Conservation (phyloP, 2,797 vertebrate species). For the Chelidonichthys spinosus region DNA sequence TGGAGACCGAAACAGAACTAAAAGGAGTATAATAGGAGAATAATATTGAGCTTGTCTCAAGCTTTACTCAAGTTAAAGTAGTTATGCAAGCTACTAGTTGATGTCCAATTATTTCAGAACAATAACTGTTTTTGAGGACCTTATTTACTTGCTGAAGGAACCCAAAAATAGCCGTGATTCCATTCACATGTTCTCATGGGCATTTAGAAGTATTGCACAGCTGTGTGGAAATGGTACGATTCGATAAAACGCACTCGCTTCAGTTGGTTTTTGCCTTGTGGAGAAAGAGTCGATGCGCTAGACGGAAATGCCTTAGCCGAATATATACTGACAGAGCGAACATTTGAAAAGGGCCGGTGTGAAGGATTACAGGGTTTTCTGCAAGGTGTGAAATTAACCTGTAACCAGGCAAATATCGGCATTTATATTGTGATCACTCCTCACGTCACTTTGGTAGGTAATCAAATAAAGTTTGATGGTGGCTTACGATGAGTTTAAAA, state of each 20-base stretch:
- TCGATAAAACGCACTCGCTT: not conserved
- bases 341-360: not conserved
- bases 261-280: not conserved
- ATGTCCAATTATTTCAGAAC: not conserved
- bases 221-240: not conserved
- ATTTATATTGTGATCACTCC: constrained; percentile 5
- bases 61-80: not conserved
- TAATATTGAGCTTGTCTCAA: not conserved
- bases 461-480: constrained; percentile 1
- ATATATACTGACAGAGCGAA: not conserved
- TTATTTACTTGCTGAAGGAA: constrained; percentile 6
- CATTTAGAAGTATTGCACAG: not conserved
- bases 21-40: not conserved
- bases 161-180: not conserved
- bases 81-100: not conserved
- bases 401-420: constrained; percentile 8
- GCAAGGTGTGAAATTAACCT: constrained; percentile 13
- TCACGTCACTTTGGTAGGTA: constrained; percentile 57
- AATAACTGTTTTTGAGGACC: not conserved
- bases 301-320: not conserved
- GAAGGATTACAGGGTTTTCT: constrained; percentile 14
- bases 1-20: constrained; percentile 3
- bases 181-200: not conserved
- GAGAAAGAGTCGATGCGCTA: not conserved
- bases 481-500: constrained; percentile 10